Base-by-base conservation (phyloP, 2,797 vertebrate genomes). In the Percopsis omiscomaycus region DNA sequence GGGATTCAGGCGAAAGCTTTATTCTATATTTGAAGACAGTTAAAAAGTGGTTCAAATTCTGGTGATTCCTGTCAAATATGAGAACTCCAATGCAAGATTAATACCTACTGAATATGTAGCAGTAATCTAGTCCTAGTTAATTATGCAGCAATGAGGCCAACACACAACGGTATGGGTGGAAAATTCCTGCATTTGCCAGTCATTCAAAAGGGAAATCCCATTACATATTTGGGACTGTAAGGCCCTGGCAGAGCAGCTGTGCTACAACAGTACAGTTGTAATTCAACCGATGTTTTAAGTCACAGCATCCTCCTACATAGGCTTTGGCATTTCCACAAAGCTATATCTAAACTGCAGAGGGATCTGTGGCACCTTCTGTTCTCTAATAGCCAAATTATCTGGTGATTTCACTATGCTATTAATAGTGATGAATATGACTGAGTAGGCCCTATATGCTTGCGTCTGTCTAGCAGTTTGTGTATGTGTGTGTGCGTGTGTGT, bases 331-430 rank as follows among this genome's bases (percentile, higher is more conserved):
- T 62, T 74, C 58, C 49, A 47, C 72, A 10, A 55, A 73, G 66
- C 74, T 72, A 6, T 66, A 58, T 55, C 68, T 51, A 64, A 49
- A 58, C 54, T 55, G 53, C 76, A 71, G 63, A 71, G 63, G 58
- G 42, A 48, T 80, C 70, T 72, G 52, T 75, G 58, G 49, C 51
- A 50, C 28, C 30, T 42, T 30, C n/a, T 61, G 30, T 8, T 45
- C n/a, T 6, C 55, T 70, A 64, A 78, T 68, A 66, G 59, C 15
- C 67, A 64, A 73, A 81, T 75, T 59, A 73, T 71, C 64, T 69
- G 59, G 69, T 86, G 79, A 86, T 75, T 86, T 87, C 78, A 81
- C 70, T 71, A 42, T 44, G 67, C 80, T 84, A 84, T 83, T 84
- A 82, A 82, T 86, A 86, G 81, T 65, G 68, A 73, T 68, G 73